Evolutionary conservation across 2,888 invertebrate species (phyloP), one percentile per base, ranked within the genome.

Genomic region (Drosophila sordidula): DNA sequence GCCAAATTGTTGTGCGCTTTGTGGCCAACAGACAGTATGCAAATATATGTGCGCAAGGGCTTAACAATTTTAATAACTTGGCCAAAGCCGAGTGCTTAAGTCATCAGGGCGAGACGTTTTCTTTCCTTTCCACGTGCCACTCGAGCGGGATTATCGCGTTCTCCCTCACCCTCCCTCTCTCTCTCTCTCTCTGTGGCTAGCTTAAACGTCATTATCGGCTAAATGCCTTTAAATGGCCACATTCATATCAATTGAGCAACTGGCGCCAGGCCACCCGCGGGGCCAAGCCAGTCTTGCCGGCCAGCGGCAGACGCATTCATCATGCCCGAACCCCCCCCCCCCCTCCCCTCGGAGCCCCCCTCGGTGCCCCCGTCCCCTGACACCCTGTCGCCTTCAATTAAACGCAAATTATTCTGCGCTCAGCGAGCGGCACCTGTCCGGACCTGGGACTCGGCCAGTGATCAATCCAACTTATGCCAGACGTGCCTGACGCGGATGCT

Each of bases 191-290:
- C 54, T 64, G 18, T 18, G 75, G 78, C 18, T 18, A 18, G 58
- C 76, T 83, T 78, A 78, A 75, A 73, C 75, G 68, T 80, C 78
- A 80, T 80, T 84, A 81, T 70, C 77, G 64, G 62, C 79, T 81
- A 87, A 87, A 87, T 87, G 78, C 64, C 87, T 81, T 83, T 87
- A 87, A 87, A 84, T 84, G 78, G 87, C 71, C 78, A 71, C 76
- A 76, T 87, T 87, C 72, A 80, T 83, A 77, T 56, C 66, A 65
- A 47, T 65, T 56, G 70, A 61, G 41, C 47, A 63, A 51, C 54
- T 77, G 81, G 78, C 81, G 78, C 78, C 73, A 52, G 44, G 64
- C 34, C 82, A 78, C 87, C 82, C 87, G 82, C 73, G 51, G 82
- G n/a, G 78, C 59, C 14, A 14, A 34, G 12, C 44, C 52, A 25